Percentiles rank a stretch among this genome's conserved stretches.
These are phyloP conservation scores for Trachymyrmex septentrionalis DNA, from an alignment of 1,140 invertebrate species.

Conservation along the genomic window DNA sequence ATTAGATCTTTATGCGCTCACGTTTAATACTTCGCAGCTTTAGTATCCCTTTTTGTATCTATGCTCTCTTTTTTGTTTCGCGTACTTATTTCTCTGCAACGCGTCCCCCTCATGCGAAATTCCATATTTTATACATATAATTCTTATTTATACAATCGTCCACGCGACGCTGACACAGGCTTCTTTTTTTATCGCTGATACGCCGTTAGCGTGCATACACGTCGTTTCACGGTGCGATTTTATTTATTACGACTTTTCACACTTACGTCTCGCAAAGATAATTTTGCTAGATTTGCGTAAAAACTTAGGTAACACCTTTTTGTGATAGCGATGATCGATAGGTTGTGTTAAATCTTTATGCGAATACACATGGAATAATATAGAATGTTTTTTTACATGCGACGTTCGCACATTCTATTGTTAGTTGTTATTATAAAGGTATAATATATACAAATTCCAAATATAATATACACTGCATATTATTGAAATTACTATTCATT, in stretches of 20 bases:
- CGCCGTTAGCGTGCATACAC: constrained; percentile 81
- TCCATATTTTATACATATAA: constrained; percentile 45
- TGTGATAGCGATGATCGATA: constrained; percentile 57
- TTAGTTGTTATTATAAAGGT: not conserved
- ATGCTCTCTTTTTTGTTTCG: not conserved
- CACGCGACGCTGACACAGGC: constrained; percentile 2
- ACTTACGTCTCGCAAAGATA: constrained; percentile 44
- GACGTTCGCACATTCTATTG: not conserved
- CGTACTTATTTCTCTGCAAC: not conserved
- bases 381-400: not conserved
- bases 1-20: constrained; percentile 25
- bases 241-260: constrained; percentile 81
- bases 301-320: constrained; percentile 63
- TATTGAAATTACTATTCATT: not conserved
- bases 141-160: constrained; percentile 32
- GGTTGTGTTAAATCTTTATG: constrained; percentile 31
- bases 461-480: not conserved
- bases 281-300: constrained; percentile 28
- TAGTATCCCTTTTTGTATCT: not conserved
- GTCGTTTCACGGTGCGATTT: constrained; percentile 84
- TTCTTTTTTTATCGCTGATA: constrained; percentile 80
- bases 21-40: not conserved
- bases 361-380: not conserved
- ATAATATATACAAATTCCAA: not conserved
- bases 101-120: not conserved